These are phyloP conservation scores for Cerastis rubricosa DNA, from an alignment of 2,888 invertebrate species.

Conservation along the genomic window DNA sequence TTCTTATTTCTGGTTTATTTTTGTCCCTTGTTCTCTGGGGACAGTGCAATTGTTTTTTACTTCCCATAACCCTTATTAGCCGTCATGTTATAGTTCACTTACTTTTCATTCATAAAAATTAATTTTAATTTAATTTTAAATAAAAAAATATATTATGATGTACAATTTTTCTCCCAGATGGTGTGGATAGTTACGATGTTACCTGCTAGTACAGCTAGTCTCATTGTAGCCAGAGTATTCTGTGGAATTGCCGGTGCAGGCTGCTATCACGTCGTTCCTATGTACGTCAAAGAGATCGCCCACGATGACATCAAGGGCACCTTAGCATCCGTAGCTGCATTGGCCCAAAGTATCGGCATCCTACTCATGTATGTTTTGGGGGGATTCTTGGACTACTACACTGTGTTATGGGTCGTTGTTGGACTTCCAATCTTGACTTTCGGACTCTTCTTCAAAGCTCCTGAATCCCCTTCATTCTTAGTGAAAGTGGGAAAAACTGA, in stretches of 20 bases:
- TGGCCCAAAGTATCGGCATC: constrained; percentile 75
- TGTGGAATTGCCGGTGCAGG: constrained; percentile 76
- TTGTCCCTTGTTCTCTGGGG: not conserved
- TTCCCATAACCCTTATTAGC: not conserved
- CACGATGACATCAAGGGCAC: constrained; percentile 77
- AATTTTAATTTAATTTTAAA: not conserved
- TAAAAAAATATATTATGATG: not conserved
- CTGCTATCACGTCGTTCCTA: constrained; percentile 75
- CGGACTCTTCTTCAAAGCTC: constrained; percentile 73
- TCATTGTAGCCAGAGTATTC: constrained; percentile 73
- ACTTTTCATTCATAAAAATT: not conserved
- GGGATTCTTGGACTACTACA: constrained; percentile 75
- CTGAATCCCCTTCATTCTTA: constrained; percentile 82
- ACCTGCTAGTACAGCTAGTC: constrained; percentile 63
- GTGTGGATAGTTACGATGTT: constrained; percentile 72
- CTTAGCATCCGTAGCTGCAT: constrained; percentile 70
- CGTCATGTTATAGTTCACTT: not conserved
- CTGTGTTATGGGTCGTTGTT: constrained; percentile 73
- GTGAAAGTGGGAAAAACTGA: constrained; percentile 76
- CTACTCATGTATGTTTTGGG: constrained; percentile 77
- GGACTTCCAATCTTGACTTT: constrained; percentile 70
- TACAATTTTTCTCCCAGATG: constrained; percentile 61
- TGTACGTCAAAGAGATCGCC: constrained; percentile 81
- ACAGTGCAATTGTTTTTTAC: not conserved
- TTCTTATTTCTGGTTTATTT: not conserved